phyloP scores from a whole-genome alignment of 2,113 vertebrate genomes.

The Gallinago undulata region DNA sequence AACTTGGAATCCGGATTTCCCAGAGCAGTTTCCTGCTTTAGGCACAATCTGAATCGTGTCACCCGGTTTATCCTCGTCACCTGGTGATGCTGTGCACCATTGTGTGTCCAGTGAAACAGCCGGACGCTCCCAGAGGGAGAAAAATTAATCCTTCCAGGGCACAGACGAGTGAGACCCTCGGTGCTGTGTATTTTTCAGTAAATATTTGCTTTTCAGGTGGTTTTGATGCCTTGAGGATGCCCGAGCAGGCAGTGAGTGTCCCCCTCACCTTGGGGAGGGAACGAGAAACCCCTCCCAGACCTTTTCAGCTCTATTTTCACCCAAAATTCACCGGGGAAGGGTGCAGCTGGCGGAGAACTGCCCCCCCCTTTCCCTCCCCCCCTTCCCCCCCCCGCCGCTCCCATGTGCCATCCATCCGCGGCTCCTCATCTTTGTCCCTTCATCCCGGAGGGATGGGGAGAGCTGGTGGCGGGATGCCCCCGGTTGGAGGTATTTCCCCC shows the following conservation, averaged over 20 bases:
- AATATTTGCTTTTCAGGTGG: background rate
- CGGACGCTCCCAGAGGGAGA: accelerated
- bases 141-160: background rate
- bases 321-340: background rate
- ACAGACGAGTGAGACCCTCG: accelerated
- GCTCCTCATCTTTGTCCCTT: background rate
- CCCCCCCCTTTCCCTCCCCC: background rate
- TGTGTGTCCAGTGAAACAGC: accelerated
- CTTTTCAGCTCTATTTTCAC: background rate
- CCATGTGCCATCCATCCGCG: background rate
- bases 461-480: background rate
- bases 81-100: background rate
- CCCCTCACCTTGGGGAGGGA: background rate
- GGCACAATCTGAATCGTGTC: background rate
- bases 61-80: background rate
- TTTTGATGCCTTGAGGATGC: background rate
- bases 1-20: background rate
- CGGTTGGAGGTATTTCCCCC: background rate
- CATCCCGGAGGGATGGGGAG: too few species aligned
- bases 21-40: background rate
- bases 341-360: background rate
- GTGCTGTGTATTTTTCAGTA: background rate
- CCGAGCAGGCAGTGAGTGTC: accelerated
- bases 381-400: background rate
- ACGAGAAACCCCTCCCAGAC: background rate